Base-by-base conservation (phyloP, 2,888 invertebrate genomes). In the Volucella inanis region DNA sequence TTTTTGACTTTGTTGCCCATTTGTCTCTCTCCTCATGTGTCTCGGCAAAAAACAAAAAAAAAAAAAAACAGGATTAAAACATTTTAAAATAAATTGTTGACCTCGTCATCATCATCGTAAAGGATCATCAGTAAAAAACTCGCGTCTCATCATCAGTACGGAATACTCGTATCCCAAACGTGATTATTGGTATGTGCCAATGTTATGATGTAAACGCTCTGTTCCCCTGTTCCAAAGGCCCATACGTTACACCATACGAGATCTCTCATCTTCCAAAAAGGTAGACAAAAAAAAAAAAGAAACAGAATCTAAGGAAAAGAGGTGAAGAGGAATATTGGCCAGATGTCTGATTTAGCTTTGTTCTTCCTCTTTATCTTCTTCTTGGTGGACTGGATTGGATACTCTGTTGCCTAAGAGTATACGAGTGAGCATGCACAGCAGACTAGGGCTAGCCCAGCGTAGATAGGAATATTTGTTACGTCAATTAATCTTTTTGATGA, bases 171-270 rank as follows among this genome's bases (percentile, higher is more conserved):
- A 71, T 52, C 72, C 57, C 41, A 47, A 62, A 54, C 72, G 77
- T 85, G 85, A 84, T 81, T 85, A 85, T 85, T 85, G 85, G 85
- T 85, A 85, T 85, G 80, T 85, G 85, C 85, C 85, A 81, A 85
- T 85, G 85, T 76, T 77, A 85, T 85, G 85, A 85, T 80, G 85
- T 76, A 75, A 84, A 84, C 68, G 79, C 50, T 79, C 59, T 6
- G 31, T 31, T 31, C 31, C 31, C 31, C 31, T 31, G 31, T 39
- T 31, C 15, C 55, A 71, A 64, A 54, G 71, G 64, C 15, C 64
- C 43, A 54, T 45, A 39, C 43, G 14, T 43, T 45, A 55, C 70
- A 22, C 67, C 68, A 65, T 41, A 38, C 49, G 49, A 52, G 57
- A 57, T 47, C 57, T 49, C 31, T 18, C 14, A 65, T 67, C 31